Conservation (phyloP, 2,797 vertebrate genomes). For the Rallus crepitans region DNA sequence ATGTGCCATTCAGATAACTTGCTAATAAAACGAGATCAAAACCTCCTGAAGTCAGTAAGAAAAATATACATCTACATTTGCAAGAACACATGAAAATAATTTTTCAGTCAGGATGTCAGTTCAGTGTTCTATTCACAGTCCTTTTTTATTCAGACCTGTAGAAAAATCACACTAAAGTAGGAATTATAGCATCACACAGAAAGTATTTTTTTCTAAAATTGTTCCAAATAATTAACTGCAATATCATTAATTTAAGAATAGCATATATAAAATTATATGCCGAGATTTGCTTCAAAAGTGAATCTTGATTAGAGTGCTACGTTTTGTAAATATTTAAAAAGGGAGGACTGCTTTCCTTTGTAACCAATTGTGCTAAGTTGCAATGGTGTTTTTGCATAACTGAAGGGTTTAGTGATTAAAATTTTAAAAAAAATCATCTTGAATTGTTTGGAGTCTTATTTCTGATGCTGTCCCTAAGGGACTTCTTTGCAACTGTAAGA, state of each 20-base stretch:
- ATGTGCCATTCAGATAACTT: slow-evolving; percentile 31
- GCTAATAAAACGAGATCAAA: slow-evolving; percentile 29
- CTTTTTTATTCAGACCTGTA: not conserved
- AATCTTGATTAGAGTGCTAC: not conserved
- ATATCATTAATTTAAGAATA: not conserved
- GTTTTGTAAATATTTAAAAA: not conserved
- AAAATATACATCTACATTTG: not conserved
- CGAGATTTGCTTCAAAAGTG: not conserved
- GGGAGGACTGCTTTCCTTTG: not conserved
- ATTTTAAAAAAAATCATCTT: not conserved
- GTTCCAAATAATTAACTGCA: not conserved
- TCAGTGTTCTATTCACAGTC: not conserved
- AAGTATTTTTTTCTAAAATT: not conserved
- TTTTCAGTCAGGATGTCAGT: not conserved
- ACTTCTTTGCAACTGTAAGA: not conserved
- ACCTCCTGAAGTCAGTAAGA: not conserved
- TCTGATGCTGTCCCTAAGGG: not conserved
- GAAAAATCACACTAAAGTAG: not conserved
- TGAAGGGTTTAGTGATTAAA: not conserved
- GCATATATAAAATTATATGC: not conserved
- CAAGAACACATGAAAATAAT: not conserved
- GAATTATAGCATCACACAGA: not conserved
- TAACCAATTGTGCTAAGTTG: not conserved
- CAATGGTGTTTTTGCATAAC: not conserved
- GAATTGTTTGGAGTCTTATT: not conserved